Evolutionary conservation across 2,113 vertebrate genomes (phyloP).

Genomic region (Microtus oregoni): DNA sequence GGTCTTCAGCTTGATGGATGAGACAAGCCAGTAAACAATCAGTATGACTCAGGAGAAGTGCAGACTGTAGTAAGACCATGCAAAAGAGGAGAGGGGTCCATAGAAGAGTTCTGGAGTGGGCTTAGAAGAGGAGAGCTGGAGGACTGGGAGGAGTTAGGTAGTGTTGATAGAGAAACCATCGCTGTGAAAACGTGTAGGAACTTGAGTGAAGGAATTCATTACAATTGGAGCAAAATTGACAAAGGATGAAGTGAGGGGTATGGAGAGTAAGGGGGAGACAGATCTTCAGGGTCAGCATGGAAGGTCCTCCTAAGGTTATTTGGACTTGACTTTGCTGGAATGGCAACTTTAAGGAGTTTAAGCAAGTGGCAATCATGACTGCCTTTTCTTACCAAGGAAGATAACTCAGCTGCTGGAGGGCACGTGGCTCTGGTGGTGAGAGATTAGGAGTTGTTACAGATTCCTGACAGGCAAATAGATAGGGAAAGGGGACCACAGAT

Average conservation of each 20-base stretch:
- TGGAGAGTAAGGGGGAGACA: background rate
- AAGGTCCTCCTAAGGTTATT: background rate
- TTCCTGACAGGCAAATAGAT: background rate
- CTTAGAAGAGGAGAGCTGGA: background rate
- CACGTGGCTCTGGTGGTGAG: background rate
- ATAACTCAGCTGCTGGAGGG: too few relatives aligned
- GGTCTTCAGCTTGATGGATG: background rate
- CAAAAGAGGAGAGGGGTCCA: background rate
- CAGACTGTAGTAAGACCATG: background rate
- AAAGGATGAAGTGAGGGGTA: background rate
- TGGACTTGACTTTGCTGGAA: constrained; percentile 11
- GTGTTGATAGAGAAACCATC: background rate
- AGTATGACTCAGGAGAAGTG: background rate
- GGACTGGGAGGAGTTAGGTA: background rate
- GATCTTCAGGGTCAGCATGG: background rate
- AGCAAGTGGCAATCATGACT: background rate
- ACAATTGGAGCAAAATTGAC: background rate
- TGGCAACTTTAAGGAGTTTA: background rate
- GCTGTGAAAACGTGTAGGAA: background rate
- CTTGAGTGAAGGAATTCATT: background rate
- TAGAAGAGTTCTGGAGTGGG: accelerated
- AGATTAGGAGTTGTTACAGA: background rate
- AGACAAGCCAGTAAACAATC: background rate
- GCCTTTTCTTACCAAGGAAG: background rate
- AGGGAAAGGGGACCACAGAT: background rate